Percentiles rank a stretch among this genome's conserved stretches.
Evolutionary conservation across 2,113 vertebrate genomes (phyloP).

Genomic region (Scatophagus argus): DNA sequence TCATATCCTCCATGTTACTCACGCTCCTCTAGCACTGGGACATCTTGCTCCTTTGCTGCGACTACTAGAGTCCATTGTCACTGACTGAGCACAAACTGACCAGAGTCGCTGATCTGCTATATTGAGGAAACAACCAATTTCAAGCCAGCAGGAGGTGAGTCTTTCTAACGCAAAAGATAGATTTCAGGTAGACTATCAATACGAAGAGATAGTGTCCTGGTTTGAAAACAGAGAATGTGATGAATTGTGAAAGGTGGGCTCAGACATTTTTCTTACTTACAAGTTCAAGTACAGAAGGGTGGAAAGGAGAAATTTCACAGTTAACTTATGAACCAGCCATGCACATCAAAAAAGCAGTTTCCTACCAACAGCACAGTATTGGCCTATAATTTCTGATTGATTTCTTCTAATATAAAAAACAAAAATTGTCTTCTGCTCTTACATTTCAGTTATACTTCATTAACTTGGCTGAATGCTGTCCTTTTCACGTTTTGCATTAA

Average conservation of each 20-base stretch:
- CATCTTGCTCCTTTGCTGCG: conserved; percentile 20
- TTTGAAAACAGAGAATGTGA: not conserved
- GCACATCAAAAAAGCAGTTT: not conserved
- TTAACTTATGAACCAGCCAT: not conserved
- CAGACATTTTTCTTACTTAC: not conserved
- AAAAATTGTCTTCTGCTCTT: not conserved
- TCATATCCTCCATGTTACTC: conserved; percentile 41
- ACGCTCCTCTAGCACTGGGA: conserved; percentile 1
- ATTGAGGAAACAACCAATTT: not conserved
- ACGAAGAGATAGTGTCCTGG: not conserved
- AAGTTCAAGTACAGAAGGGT: not conserved
- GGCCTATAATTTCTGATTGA: not conserved
- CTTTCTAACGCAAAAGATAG: not conserved
- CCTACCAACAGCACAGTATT: not conserved
- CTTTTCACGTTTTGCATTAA: conserved; percentile 6
- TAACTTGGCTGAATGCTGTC: not conserved
- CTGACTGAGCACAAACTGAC: conserved; percentile 10
- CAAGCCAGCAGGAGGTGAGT: not conserved
- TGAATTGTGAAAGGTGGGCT: not conserved
- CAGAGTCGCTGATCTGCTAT: not conserved
- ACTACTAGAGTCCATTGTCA: conserved; percentile 1
- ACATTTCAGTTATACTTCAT: not conserved
- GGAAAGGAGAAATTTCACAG: not conserved
- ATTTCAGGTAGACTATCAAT: not conserved
- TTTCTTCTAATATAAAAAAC: not conserved